Evolutionary conservation across 1,140 invertebrate genomes (phyloP).

Genomic region (Harlomillsia oculata): DNA sequence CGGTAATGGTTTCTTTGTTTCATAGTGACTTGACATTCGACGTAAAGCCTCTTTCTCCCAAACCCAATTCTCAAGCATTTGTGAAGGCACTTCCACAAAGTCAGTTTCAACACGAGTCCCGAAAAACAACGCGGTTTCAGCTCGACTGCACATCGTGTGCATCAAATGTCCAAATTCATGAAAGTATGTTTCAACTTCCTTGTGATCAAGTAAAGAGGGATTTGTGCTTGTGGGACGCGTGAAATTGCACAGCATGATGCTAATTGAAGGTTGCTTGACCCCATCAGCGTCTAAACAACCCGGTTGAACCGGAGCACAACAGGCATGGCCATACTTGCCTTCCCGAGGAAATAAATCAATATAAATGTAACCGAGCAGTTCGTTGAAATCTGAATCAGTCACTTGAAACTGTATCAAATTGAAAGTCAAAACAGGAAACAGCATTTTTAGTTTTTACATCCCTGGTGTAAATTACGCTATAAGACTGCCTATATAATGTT

Average conservation of each 20-base stretch:
- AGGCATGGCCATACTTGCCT: conserved; percentile 45
- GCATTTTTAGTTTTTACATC: no score
- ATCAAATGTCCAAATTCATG: conserved; percentile 53
- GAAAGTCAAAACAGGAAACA: background rate
- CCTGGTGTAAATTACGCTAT: no score
- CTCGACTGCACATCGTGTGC: conserved; percentile 47
- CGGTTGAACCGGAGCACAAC: conserved; percentile 39
- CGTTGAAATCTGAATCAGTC: conserved; percentile 39
- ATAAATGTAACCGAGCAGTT: conserved; percentile 48
- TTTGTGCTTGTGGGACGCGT: conserved; percentile 45
- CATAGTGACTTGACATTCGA: conserved; percentile 47
- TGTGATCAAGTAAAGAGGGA: conserved; percentile 47
- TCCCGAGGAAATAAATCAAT: conserved; percentile 48
- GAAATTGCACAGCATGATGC: conserved; percentile 50
- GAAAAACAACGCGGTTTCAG: conserved; percentile 43
- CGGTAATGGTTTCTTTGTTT: conserved; percentile 42
- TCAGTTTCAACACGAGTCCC: conserved; percentile 48
- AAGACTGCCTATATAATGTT: background rate
- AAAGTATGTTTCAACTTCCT: conserved; percentile 50
- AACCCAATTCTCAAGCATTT: conserved; percentile 53
- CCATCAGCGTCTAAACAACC: conserved; percentile 41
- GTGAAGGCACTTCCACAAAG: conserved; percentile 51
- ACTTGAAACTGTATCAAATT: conserved; percentile 42
- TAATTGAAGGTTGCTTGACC: conserved; percentile 42
- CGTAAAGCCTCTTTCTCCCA: conserved; percentile 47